Percentiles rank a stretch among this genome's conserved stretches.
Evolutionary conservation across 1,140 invertebrate genomes (phyloP).

Genomic region (Drosophila erecta): DNA sequence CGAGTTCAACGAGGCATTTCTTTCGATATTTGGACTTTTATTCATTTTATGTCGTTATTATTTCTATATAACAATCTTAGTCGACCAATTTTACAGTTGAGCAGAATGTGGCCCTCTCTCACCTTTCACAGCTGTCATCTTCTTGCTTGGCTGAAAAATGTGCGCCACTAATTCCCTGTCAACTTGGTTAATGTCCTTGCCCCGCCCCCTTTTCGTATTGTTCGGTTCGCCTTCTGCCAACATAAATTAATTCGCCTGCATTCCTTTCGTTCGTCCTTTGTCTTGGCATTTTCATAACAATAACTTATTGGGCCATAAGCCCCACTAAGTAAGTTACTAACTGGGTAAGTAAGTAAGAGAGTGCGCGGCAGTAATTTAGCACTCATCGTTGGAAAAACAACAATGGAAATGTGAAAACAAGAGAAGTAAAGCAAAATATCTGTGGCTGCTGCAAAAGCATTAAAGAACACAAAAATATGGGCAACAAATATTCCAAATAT

Average conservation of each 20-base stretch:
- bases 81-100: background rate
- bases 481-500: background rate
- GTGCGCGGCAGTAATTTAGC: conserved; percentile 40
- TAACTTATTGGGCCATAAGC: conserved; percentile 50
- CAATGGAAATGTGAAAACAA: conserved; percentile 16
- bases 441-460: conserved; percentile 25
- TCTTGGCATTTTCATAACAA: conserved; percentile 46
- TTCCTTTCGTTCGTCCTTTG: conserved; percentile 24
- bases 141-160: conserved; percentile 37
- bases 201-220: conserved; percentile 4
- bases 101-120: conserved; percentile 1
- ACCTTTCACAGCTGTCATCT: conserved; percentile 39
- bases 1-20: too few species aligned
- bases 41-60: too few species aligned
- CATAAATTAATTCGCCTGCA: conserved; percentile 51
- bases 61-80: too few species aligned
- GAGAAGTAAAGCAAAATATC: conserved; percentile 58
- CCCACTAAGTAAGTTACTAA: conserved; percentile 60
- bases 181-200: conserved; percentile 48
- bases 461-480: conserved; percentile 12
- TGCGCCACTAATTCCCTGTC: conserved; percentile 51
- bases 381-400: conserved; percentile 51
- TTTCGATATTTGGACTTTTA: too few species aligned
- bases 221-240: conserved; percentile 20
- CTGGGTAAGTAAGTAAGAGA: conserved; percentile 55